A percentile compares a stretch with the other conserved stretches of the same genome.
Conservation (phyloP, 2,113 vertebrate species). For the Barbus barbus region DNA sequence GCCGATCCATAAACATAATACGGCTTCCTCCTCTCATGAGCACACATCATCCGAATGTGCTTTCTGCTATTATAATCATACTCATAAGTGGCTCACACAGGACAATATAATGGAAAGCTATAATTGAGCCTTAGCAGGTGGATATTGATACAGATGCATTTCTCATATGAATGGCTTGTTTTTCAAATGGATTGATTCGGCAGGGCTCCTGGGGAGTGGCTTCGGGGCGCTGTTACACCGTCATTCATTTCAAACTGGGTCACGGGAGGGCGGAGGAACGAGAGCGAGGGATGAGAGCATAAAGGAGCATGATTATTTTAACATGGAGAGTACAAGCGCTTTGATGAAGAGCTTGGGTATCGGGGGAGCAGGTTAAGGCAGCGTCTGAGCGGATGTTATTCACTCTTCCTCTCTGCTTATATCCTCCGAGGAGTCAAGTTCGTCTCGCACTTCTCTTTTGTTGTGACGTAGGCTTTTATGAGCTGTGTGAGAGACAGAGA, state of each 20-base stretch:
- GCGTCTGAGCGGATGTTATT: constrained; percentile 17
- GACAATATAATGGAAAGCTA: constrained; percentile 18
- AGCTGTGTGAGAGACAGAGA: not conserved
- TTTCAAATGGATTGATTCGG: constrained; percentile 41
- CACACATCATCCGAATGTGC: constrained; percentile 21
- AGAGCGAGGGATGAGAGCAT: not conserved
- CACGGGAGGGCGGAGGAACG: not conserved
- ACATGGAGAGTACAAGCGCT: constrained; percentile 43
- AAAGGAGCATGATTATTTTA: constrained; percentile 44
- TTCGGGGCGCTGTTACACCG: constrained; percentile 33
- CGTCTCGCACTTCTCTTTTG: not conserved
- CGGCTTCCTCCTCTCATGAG: not conserved
- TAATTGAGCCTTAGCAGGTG: constrained; percentile 23
- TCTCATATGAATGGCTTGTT: constrained; percentile 29
- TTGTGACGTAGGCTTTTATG: constrained; percentile 6
- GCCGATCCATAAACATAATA: constrained; percentile 20
- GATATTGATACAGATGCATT: constrained; percentile 36
- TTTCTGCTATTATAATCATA: constrained; percentile 34
- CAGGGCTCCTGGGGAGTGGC: constrained; percentile 13
- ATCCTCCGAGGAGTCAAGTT: constrained; percentile 23
- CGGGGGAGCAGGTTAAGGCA: constrained; percentile 28
- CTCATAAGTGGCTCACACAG: constrained; percentile 15
- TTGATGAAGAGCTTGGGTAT: constrained; percentile 50
- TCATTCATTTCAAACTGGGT: constrained; percentile 52
- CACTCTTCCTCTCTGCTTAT: constrained; percentile 26